phyloP scores from a whole-genome alignment of 2,888 invertebrate genomes.

The Ormyrus pomaceus region DNA sequence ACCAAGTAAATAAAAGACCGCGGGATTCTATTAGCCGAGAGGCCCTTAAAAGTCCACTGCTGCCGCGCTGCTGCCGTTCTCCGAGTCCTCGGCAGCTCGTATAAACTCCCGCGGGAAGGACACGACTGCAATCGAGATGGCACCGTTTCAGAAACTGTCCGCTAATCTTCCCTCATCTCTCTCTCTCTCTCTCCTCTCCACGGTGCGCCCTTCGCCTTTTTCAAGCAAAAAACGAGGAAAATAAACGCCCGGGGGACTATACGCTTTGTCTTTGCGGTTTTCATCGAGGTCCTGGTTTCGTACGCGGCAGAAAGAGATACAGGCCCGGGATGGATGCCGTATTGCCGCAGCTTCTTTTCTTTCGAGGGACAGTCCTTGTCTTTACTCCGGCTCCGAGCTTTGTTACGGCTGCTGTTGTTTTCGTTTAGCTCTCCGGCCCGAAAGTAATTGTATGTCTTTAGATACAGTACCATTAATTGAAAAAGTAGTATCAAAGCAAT shows the following conservation, averaged over 20 bases:
- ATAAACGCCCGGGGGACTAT: slow-evolving; percentile 46
- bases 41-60: slow-evolving; percentile 22
- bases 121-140: slow-evolving; percentile 53
- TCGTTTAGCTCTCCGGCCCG: no score
- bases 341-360: no score
- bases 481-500: no score
- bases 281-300: slow-evolving; percentile 39
- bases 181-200: neutral
- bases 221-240: slow-evolving; percentile 38
- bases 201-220: slow-evolving; percentile 38
- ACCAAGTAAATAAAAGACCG: slow-evolving; percentile 67
- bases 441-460: no score
- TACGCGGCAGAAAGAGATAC: neutral
- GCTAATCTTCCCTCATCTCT: slow-evolving; percentile 64
- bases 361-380: no score
- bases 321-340: no score
- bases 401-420: no score
- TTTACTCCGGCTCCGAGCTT: no score
- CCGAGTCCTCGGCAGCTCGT: neutral
- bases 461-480: no score
- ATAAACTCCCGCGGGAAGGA: neutral
- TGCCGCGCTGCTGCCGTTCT: neutral
- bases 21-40: slow-evolving; percentile 68
- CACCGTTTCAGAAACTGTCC: slow-evolving; percentile 60
- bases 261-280: slow-evolving; percentile 69